Evolutionary conservation across 2,797 vertebrate species (phyloP), one percentile per base, ranked within the genome.

Genomic region (Takifugu rubripes): DNA sequence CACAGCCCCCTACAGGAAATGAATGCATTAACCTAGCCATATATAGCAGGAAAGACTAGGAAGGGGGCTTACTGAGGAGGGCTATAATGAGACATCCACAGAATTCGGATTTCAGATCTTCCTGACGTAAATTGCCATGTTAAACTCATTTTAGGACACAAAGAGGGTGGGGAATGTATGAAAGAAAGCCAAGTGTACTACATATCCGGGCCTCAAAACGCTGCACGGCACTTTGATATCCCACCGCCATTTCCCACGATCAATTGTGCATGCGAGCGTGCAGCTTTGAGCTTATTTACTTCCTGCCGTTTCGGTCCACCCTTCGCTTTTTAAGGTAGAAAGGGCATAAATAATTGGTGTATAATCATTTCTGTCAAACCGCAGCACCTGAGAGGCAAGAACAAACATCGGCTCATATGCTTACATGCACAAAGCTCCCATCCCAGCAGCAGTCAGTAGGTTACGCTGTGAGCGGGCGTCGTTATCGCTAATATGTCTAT

Each of bases 1-100:
- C 82, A 84, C 87, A 89, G 89, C 86, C 78, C 80, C 65, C 74
- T 66, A 79, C 84, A 87, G 82, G 81, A 90, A 88, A 87, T 86
- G 71, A 89, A 88, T 74, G 74, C 64, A 80, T 85, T 82, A 74
- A 46, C 61, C 60, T 63, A 75, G 75, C 64, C 60, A 63, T 58
- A 49, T 75, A 66, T 68, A 64, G 79, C 70, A 52, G 77, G 69
- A 69, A 54, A 78, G 44, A 70, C 36, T 60, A 63, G 66, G 61
- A 78, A 79, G 78, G 74, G 55, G n/a, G 75, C 82, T 85, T 87
- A 86, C 63, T 70, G 69, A 52, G 66, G 72, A 64, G 56, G 45
- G 33, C 58, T 66, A 57, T 77, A 75, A 86, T 77, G 74, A 80
- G 75, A 78, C 79, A 70, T 61, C 69, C 61, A 72, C 74, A 85